phyloP scores from a whole-genome alignment of 2,797 vertebrate genomes.

The Bradypodion ventrale region DNA sequence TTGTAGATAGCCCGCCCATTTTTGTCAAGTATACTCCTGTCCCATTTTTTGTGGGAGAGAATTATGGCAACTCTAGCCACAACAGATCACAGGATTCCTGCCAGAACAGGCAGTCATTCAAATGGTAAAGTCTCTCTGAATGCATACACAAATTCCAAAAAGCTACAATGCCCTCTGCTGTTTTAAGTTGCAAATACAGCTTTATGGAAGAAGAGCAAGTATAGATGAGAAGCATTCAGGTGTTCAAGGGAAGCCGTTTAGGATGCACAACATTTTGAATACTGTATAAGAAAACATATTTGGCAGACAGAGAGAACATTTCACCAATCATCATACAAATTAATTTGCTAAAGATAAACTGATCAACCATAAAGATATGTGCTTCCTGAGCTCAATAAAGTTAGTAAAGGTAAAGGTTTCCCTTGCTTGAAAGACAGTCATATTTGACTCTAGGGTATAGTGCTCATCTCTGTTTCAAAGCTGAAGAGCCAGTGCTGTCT shows the following conservation, averaged over 20 bases:
- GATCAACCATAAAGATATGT: neutral
- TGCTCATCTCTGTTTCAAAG: no score
- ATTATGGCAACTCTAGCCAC: no score
- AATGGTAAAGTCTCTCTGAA: neutral
- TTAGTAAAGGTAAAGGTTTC: no score
- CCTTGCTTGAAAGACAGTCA: no score
- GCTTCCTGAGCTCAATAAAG: no score
- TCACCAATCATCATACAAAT: neutral
- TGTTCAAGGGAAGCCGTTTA: neutral
- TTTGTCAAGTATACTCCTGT: no score
- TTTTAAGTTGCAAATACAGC: slow-evolving; percentile 26
- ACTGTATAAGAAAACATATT: neutral
- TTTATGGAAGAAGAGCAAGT: neutral
- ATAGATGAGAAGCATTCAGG: neutral
- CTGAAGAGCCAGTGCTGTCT: no score
- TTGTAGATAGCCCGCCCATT: no score
- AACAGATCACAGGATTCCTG: no score
- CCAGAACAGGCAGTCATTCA: neutral
- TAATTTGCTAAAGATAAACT: neutral
- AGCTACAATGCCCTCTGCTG: slow-evolving; percentile 49
- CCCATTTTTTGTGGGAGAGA: no score
- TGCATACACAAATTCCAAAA: neutral
- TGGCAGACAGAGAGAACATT: neutral
- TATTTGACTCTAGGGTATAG: no score
- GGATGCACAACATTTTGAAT: neutral